These are phyloP conservation scores for Hippolais icterina DNA, from an alignment of 2,113 vertebrate genomes.

Conservation along the genomic window DNA sequence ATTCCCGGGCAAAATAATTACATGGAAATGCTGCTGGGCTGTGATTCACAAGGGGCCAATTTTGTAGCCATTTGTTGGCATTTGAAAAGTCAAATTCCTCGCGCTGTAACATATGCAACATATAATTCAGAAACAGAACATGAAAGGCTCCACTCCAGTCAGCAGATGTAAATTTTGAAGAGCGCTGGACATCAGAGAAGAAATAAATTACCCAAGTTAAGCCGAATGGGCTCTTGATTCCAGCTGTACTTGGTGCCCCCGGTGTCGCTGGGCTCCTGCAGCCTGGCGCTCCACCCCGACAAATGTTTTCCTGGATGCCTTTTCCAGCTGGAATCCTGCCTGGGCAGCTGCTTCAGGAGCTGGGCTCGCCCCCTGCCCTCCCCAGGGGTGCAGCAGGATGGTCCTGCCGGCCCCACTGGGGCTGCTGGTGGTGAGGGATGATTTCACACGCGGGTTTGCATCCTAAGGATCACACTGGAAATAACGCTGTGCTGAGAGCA, in stretches of 20 bases:
- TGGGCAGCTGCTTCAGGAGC: fast-evolving
- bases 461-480: fast-evolving
- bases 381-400: not conserved
- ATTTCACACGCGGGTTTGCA: fast-evolving
- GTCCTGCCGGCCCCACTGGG: fast-evolving
- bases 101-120: conserved; percentile 36
- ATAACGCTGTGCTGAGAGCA: fast-evolving
- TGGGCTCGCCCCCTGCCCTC: not conserved
- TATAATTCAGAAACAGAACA: conserved; percentile 42
- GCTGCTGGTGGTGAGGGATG: fast-evolving
- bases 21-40: conserved; percentile 64
- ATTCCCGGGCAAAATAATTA: conserved; percentile 73
- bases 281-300: fast-evolving
- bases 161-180: conserved; percentile 1
- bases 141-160: conserved; percentile 48
- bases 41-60: conserved; percentile 71
- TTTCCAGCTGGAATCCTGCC: not conserved
- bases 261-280: fast-evolving
- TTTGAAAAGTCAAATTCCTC: conserved; percentile 71
- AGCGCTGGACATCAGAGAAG: conserved; percentile 19
- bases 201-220: not conserved
- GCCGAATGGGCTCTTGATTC: not conserved
- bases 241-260: not conserved
- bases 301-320: fast-evolving
- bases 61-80: conserved; percentile 71